Evolutionary conservation across 2,888 invertebrate species (phyloP), one percentile per base, ranked within the genome.

Genomic region (Lamellibrachia columna): DNA sequence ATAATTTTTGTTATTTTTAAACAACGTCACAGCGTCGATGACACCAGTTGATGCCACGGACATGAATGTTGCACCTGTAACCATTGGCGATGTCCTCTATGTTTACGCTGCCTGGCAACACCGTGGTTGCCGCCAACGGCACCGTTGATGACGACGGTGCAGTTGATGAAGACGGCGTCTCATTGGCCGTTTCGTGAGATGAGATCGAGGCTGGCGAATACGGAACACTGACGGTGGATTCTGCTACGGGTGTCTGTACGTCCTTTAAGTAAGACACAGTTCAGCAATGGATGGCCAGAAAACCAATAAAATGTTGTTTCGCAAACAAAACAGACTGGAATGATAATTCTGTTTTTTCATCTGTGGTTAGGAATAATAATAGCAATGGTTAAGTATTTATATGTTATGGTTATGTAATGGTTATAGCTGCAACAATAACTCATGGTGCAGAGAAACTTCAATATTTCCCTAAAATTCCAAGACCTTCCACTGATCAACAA

Each of bases 11-110:
- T 40, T 1, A 40, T 40, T 40, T 40, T 40, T 40, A 9, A 22
- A 75, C 75, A 75, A 75, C 75, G n/a, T 15, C n/a, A 75, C n/a
- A 75, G 6, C 15, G 75, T 22, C 22, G 6, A 22, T 75, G 75
- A 22, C 75, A 75, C 75, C 22, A 22, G 75, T 22, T 75, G 75
- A 22, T 75, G 15, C 15, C 75, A 75, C 93, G 22, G 75, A 75
- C 22, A 75, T 6, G 6, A 75, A 1, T 75, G 75, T 75, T n/a
- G 15, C 75, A 96, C 96, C 96, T 95, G 94, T 96, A 96, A 28
- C 96, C 96, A 93, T 96, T 96, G 52, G 95, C 96, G 15, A 96
- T 96, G 92, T 96, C 96, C 92, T 96, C 96, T n/a, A 94, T 95
- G 52, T 95, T 93, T 75, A 75, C 75, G 75, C n/a, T 75, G 75